Conservation (phyloP, 1,140 invertebrate species). For the Papilio dardanus region DNA sequence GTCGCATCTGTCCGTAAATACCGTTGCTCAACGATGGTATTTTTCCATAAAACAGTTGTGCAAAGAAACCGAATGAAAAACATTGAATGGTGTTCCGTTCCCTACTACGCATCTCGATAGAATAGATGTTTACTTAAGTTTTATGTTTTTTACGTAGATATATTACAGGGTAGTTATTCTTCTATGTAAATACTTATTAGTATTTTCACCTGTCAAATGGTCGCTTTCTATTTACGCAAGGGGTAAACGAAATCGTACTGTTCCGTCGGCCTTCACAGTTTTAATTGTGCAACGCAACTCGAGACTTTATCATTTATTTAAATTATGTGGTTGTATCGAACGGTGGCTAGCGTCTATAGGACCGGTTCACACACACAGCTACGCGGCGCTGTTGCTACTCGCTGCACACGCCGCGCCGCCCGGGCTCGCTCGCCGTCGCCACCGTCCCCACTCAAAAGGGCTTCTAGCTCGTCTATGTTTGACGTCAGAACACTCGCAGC, state of each 20-base stretch:
- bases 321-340: conserved; percentile 69
- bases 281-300: conserved; percentile 70
- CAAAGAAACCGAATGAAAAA: background rate
- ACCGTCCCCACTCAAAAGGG: conserved; percentile 45
- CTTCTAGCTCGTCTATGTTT: conserved; percentile 42
- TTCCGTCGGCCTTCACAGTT: conserved; percentile 62
- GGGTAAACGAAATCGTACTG: conserved; percentile 62
- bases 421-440: conserved; percentile 51
- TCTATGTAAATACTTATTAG: conserved; percentile 8
- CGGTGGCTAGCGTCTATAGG: conserved; percentile 64
- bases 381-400: conserved; percentile 54
- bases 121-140: background rate
- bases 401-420: conserved; percentile 49
- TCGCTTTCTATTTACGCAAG: conserved; percentile 70
- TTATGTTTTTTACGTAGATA: background rate
- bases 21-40: conserved; percentile 4
- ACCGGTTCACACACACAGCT: conserved; percentile 66
- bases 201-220: conserved; percentile 41
- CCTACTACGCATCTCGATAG: background rate
- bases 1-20: conserved; percentile 10
- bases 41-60: background rate
- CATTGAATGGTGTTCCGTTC: background rate
- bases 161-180: conserved; percentile 30
- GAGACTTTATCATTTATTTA: conserved; percentile 71
- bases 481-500: conserved; percentile 42